Conservation (phyloP, 2,113 vertebrate species). For the Menidia beryllina region DNA sequence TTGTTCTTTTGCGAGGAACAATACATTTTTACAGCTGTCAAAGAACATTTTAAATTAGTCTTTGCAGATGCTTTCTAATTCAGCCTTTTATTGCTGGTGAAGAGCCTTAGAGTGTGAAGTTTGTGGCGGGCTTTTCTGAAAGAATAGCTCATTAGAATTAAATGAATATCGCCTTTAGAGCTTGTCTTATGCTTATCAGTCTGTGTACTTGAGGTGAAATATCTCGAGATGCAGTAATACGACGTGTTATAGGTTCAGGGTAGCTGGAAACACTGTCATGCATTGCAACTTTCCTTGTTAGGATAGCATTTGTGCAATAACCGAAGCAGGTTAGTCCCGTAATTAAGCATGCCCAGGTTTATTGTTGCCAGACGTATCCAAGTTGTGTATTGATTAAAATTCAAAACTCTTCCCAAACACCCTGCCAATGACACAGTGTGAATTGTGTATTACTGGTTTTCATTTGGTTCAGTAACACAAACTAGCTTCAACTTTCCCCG, state of each 20-base stretch:
- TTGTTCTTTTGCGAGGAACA: neutral
- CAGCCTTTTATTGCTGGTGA: neutral
- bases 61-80: constrained; percentile 12
- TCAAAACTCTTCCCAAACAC: too few species aligned
- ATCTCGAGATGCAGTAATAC: neutral
- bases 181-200: neutral
- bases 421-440: too few species aligned
- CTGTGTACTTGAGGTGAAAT: neutral
- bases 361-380: too few species aligned
- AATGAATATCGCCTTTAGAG: constrained; percentile 1
- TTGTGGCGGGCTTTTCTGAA: constrained; percentile 12
- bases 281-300: too few species aligned
- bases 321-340: too few species aligned
- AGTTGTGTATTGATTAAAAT: too few species aligned
- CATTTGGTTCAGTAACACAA: too few species aligned
- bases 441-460: too few species aligned
- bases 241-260: constrained; percentile 1
- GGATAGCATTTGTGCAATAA: too few species aligned
- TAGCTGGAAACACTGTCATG: too few species aligned
- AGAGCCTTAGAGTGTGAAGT: neutral
- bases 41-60: constrained; percentile 17
- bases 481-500: too few species aligned
- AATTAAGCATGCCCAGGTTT: too few species aligned
- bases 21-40: constrained; percentile 20
- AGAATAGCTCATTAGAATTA: constrained; percentile 23